Evolutionary conservation across 2,797 vertebrate genomes (phyloP), one percentile per base, ranked within the genome.

Genomic region (Knipowitschia caucasica): DNA sequence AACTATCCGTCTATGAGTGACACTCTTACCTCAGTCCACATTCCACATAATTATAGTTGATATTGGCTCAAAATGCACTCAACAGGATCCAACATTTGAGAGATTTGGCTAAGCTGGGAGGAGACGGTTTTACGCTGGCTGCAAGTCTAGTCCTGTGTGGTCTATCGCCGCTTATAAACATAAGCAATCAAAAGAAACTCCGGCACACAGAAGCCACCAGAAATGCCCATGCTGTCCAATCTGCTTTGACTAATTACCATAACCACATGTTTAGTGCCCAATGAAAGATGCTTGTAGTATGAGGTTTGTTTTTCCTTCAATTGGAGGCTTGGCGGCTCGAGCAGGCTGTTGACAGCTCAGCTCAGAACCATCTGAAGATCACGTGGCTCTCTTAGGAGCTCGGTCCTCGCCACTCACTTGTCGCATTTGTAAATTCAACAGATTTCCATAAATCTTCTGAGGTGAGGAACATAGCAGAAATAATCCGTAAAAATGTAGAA

Each of bases 11-110:
- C 84, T 80, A 72, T 42, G 59, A 78, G 76, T 83, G 82, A 80
- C 82, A 82, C 57, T 45, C 81, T 80, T 85, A 77, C 80, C 81
- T 84, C 79, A 84, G 73, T 69, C 78, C 84, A 85, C 78, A 88
- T 89, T 87, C 83, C 83, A 75, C 77, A 86, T 84, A 86, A 87
- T 87, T 86, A 86, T 63, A 86, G 87, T 84, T 86, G 80, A 86
- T 86, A 68, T 78, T 87, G 84, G 87, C 84, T 75, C 64, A 25
- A 46, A 61, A 51, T 82, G 67, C 70, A 67, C 77, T 64, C 59
- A 68, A 44, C 55, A 64, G 67, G 81, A 73, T 83, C 81, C 78
- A 81, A 67, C 36, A 64, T 76, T 44, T 31, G 63, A 71, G 77
- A 77, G 78, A 76, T 61, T 86, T 88, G 85, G 85, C 83, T 23